Conservation (phyloP, 2,797 vertebrate genomes). For the Anguilla anguilla region DNA sequence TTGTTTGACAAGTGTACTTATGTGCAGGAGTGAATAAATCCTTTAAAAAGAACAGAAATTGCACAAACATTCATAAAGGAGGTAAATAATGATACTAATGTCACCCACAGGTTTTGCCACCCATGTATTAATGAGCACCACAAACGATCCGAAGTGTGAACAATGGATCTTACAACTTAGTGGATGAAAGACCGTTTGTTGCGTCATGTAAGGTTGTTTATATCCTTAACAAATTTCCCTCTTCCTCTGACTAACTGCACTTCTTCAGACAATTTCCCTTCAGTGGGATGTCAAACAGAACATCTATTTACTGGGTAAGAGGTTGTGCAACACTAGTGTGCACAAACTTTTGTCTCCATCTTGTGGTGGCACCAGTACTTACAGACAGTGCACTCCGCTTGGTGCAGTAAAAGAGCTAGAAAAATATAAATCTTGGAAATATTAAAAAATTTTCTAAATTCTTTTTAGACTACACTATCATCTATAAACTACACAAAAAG, state of each 20-base stretch:
- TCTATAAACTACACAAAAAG: background rate
- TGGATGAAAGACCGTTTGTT: background rate
- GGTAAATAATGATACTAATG: background rate
- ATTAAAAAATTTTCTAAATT: background rate
- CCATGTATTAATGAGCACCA: background rate
- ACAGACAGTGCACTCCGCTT: background rate
- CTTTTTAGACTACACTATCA: too few species aligned
- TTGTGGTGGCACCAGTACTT: background rate
- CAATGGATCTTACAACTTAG: background rate
- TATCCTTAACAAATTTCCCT: background rate
- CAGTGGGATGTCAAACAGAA: background rate
- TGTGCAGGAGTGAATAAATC: background rate
- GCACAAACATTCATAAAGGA: background rate
- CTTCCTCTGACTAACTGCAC: background rate
- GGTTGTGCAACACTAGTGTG: background rate
- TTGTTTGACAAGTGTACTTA: too few species aligned
- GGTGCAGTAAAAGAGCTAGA: background rate
- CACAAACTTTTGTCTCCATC: background rate
- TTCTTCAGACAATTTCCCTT: background rate
- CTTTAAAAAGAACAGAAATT: background rate
- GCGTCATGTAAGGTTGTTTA: background rate
- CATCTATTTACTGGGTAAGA: background rate
- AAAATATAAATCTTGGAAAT: background rate
- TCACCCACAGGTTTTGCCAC: background rate
- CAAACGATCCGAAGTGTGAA: too few species aligned